Evolutionary conservation across 2,797 vertebrate genomes (phyloP).

Genomic region (Myiothlypis coronata): DNA sequence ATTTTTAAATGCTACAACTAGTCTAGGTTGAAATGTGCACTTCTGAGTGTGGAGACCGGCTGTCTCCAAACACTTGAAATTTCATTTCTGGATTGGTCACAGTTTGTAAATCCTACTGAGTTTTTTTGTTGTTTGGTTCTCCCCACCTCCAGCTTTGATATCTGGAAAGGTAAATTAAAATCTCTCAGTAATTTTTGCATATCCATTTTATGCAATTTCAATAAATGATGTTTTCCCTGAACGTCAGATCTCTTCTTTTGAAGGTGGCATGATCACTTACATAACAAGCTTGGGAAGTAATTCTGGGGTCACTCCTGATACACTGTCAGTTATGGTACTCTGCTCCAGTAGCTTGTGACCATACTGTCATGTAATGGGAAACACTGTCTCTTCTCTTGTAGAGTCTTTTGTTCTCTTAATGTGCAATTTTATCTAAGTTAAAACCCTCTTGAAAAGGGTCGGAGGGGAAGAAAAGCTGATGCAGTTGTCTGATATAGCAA

Average conservation of each 20-base stretch:
- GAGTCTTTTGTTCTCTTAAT: not conserved
- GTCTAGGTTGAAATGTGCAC: not conserved
- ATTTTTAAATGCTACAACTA: not conserved
- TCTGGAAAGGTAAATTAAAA: not conserved
- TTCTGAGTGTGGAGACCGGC: not conserved
- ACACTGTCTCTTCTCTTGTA: not conserved
- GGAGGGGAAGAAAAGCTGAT: not conserved
- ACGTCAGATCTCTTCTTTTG: not conserved
- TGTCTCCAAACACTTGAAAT: not conserved
- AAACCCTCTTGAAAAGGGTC: not conserved
- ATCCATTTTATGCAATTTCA: not conserved
- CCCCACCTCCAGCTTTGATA: not conserved
- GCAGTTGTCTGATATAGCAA: not conserved
- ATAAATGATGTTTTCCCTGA: not conserved
- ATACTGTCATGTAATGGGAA: not conserved
- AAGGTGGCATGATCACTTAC: not conserved
- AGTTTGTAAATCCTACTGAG: not conserved
- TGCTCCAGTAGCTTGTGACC: not conserved
- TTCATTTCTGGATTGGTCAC: not conserved
- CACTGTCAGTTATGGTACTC: accelerated
- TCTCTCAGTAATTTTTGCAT: not conserved
- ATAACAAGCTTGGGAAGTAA: not conserved
- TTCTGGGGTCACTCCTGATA: not conserved
- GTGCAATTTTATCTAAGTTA: not conserved
- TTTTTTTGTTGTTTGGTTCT: not conserved